Conservation (phyloP, 1,140 invertebrate genomes). For the Antheraea mylitta region DNA sequence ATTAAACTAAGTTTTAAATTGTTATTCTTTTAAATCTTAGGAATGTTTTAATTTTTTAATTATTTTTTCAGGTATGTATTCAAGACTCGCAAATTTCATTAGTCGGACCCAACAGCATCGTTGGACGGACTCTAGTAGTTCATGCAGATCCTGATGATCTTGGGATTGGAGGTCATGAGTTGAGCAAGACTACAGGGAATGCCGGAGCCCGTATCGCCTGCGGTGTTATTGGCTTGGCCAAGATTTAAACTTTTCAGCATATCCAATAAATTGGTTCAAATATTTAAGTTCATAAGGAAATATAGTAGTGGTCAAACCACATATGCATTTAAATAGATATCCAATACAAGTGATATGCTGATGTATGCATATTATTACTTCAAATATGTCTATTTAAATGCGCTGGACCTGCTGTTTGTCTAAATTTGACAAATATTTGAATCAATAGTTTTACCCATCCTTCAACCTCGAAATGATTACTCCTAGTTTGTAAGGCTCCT, state of each 20-base stretch:
- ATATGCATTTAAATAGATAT: neutral
- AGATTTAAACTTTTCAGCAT: constrained; percentile 56
- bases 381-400: too few species aligned
- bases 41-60: too few species aligned
- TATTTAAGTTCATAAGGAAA: neutral
- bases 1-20: too few species aligned
- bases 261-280: constrained; percentile 12
- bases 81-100: constrained; percentile 62
- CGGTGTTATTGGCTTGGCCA: constrained; percentile 96
- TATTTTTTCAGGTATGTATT: constrained; percentile 54
- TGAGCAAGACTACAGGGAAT: constrained; percentile 97
- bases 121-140: constrained; percentile 94
- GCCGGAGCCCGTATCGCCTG: constrained; percentile 97
- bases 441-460: neutral
- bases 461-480: neutral
- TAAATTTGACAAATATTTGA: constrained; percentile 1
- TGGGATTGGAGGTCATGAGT: constrained; percentile 94
- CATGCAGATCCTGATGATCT: constrained; percentile 98
- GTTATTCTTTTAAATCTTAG: too few species aligned
- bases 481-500: neutral
- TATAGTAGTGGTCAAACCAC: neutral
- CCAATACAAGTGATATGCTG: too few species aligned
- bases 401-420: neutral
- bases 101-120: constrained; percentile 87
- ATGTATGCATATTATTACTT: too few species aligned